These are phyloP conservation scores for Stegodyphus mimosarum DNA, from an alignment of 1,140 invertebrate genomes.

Conservation along the genomic window DNA sequence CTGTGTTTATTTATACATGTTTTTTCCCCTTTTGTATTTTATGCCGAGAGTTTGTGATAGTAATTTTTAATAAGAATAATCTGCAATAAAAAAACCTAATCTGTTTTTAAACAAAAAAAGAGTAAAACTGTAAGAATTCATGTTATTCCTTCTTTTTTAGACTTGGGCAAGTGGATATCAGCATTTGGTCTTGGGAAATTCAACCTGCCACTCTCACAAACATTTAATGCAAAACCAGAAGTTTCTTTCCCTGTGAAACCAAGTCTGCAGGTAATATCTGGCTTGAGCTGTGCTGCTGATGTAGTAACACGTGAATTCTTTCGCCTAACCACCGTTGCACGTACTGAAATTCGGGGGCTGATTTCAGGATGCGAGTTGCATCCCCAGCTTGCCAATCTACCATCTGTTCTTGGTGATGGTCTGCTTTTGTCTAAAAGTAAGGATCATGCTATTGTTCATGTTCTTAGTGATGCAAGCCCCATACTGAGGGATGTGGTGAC, in stretches of 20 bases:
- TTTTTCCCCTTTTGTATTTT: no score
- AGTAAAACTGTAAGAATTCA: no score
- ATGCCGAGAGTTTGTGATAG: no score
- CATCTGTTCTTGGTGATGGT: slow-evolving; percentile 79
- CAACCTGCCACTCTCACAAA: slow-evolving; percentile 25
- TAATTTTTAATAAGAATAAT: no score
- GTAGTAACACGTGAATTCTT: slow-evolving; percentile 56
- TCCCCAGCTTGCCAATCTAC: slow-evolving; percentile 72
- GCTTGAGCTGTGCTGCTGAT: slow-evolving; percentile 54
- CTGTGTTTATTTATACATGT: no score
- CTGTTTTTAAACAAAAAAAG: no score
- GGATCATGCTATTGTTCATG: slow-evolving; percentile 76
- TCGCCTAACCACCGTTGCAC: slow-evolving; percentile 61
- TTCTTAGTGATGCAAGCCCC: slow-evolving; percentile 80
- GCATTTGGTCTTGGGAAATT: slow-evolving; percentile 54
- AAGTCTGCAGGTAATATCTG: slow-evolving; percentile 60
- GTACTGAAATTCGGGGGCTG: slow-evolving; percentile 55
- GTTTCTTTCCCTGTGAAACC: slow-evolving; percentile 5
- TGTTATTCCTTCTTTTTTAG: slow-evolving; percentile 14
- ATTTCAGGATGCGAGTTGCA: slow-evolving; percentile 28
- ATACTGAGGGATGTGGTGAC: slow-evolving; percentile 90
- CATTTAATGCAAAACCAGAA: slow-evolving; percentile 1
- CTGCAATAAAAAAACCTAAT: no score
- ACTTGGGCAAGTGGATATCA: slow-evolving; percentile 50
- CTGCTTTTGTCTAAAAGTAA: slow-evolving; percentile 85